Evolutionary conservation across 2,113 vertebrate species (phyloP), one percentile per base, ranked within the genome.

Genomic region (Noturus placidus): DNA sequence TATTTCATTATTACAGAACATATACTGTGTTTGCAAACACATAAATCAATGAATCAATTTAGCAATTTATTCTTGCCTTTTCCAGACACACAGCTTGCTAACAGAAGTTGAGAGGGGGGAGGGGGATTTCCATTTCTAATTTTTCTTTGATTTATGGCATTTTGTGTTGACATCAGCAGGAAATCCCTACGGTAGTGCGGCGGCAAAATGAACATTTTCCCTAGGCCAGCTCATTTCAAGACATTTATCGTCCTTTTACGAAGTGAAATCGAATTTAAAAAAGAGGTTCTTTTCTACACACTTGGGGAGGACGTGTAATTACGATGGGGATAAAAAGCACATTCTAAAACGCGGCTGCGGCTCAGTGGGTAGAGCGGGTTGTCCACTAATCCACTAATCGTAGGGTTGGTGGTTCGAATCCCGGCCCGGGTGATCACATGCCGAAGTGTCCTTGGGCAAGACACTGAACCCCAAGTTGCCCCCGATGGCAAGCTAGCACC

Each of bases 21-120:
- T 17, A 30, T 19, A 63, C 42, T 46, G 42, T 30, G 11, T 63
- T 10, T 63, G 22, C 59, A 61, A 61, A 61, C 59, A 25, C 22
- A 61, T 61, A 25, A 67, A 52, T 52, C 52, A 52, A 3, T 65
- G 59, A 63, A 63, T 67, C 11, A 67, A 33, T 35, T 70, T 33
- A 63, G 30, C 27, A 67, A 33, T 35, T 70, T 33, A 70, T 70
- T 20, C 1, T 35, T 19, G 33, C 33, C 4, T 76, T 77, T 27
- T n/a, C 46, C 54, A 84, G 25, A 67, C 17, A 50, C 38, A 82
- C 56, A 61, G 54, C 19, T 57, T 46, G 15, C 33, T 38, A 46
- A 74, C 52, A 42, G 22, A 19, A 54, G 35, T 52, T 33, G 86
- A 91, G 87, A 89, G 61, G 7, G 80, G 88, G 65, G 85, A 82